Conservation (phyloP, 2,113 vertebrate species). For the Mola mola region DNA sequence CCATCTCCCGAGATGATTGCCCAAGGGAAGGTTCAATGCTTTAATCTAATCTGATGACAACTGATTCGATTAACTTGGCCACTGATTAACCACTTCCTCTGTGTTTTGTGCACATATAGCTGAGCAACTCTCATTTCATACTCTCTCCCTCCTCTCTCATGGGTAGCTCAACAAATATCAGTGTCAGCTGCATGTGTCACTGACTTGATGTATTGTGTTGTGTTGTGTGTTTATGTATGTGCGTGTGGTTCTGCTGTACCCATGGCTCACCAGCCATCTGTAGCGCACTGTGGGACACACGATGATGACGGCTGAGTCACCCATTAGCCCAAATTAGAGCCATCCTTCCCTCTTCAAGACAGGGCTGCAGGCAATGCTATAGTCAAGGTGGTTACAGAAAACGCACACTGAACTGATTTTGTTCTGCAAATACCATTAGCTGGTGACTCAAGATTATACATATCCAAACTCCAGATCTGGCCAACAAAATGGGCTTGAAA, state of each 20-base stretch:
- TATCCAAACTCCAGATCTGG: conserved; percentile 67
- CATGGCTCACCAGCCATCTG: conserved; percentile 65
- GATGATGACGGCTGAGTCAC: conserved; percentile 75
- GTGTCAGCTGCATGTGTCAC: conserved; percentile 57
- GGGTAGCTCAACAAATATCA: conserved; percentile 51
- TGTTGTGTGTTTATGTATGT: conserved; percentile 3
- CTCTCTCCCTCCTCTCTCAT: neutral
- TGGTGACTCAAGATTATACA: conserved; percentile 76
- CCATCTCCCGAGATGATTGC: conserved; percentile 38
- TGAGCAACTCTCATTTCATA: conserved; percentile 30
- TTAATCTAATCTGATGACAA: conserved; percentile 74
- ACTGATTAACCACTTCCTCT: conserved; percentile 69
- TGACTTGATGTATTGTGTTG: conserved; percentile 61
- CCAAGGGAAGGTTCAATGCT: conserved; percentile 59
- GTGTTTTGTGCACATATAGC: conserved; percentile 46
- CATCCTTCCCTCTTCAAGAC: conserved; percentile 75
- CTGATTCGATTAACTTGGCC: conserved; percentile 63
- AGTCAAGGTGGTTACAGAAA: conserved; percentile 74
- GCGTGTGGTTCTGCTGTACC: conserved; percentile 38
- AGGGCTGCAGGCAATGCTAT: conserved; percentile 64
- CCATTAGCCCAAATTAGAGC: conserved; percentile 78
- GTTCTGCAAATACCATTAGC: conserved; percentile 78
- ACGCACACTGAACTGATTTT: conserved; percentile 74
- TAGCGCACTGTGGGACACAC: conserved; percentile 63
- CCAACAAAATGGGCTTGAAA: conserved; percentile 49